phyloP scores from a whole-genome alignment of 2,888 invertebrate genomes.

The Diadegma fenestrale region DNA sequence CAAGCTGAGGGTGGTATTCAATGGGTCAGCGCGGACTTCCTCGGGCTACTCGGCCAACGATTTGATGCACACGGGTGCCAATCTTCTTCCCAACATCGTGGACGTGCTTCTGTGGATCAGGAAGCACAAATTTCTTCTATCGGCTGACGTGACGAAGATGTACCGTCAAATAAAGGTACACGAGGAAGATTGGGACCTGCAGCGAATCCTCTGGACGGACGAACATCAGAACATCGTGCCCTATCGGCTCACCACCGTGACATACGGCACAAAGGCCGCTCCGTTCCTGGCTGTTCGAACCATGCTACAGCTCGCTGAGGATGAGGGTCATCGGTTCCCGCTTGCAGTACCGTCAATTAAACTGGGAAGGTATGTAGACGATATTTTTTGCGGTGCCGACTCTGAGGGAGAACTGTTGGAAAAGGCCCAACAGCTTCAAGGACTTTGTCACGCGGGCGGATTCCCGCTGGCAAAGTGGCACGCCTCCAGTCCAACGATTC shows the following conservation, averaged over 20 bases:
- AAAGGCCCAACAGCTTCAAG: conserved; percentile 2
- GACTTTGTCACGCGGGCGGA: conserved; percentile 12
- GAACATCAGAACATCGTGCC: not conserved
- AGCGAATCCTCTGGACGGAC: conserved; percentile 1
- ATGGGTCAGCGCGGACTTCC: conserved; percentile 74
- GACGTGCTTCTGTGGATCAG: conserved; percentile 45
- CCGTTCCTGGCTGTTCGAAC: conserved; percentile 5
- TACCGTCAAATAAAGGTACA: conserved; percentile 45
- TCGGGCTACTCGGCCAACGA: conserved; percentile 74
- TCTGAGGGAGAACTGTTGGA: not conserved
- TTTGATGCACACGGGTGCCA: conserved; percentile 24
- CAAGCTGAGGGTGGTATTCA: conserved; percentile 78
- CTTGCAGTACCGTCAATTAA: conserved; percentile 9
- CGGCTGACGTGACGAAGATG: conserved; percentile 57
- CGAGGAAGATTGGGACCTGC: conserved; percentile 57
- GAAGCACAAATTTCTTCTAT: conserved; percentile 24
- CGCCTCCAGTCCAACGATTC: not conserved
- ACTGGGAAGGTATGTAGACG: conserved; percentile 9
- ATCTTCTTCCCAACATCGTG: conserved; percentile 20
- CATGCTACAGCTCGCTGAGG: not conserved
- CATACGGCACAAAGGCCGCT: conserved; percentile 19
- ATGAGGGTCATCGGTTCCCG: conserved; percentile 10
- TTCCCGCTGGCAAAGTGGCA: conserved; percentile 14
- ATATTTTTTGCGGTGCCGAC: conserved; percentile 8
- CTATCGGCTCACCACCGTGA: conserved; percentile 1